A percentile compares a stretch with the other conserved stretches of the same genome.
Evolutionary conservation across 2,797 vertebrate genomes (phyloP).

Genomic region (Rallus crepitans): DNA sequence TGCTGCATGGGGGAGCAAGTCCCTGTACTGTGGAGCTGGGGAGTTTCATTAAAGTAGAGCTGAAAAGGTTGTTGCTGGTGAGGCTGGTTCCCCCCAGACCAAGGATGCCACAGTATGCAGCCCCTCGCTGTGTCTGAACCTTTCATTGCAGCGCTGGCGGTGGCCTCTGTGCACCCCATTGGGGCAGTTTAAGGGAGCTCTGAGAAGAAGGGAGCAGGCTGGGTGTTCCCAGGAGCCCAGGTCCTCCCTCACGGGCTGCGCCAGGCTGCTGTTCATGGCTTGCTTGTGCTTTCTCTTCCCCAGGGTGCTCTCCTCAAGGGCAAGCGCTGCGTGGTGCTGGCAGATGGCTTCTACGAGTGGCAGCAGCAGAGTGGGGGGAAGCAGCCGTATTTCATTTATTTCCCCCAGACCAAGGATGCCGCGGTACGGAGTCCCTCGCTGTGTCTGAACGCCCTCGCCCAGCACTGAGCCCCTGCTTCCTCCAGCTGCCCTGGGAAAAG

Average conservation of each 20-base stretch:
- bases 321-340: slow-evolving; percentile 93
- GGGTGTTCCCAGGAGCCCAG: background rate
- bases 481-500: background rate
- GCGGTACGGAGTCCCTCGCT: background rate
- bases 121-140: fast-evolving
- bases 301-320: slow-evolving; percentile 92
- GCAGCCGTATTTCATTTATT: slow-evolving; percentile 97
- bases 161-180: fast-evolving
- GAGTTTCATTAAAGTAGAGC: background rate
- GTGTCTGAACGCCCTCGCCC: background rate
- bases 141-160: too few species aligned
- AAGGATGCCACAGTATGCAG: slow-evolving; percentile 47
- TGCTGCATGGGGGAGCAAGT: background rate
- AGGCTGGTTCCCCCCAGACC: slow-evolving; percentile 76
- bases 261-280: background rate
- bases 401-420: slow-evolving; percentile 81
- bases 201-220: fast-evolving
- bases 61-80: background rate
- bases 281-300: background rate
- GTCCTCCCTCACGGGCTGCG: background rate
- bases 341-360: slow-evolving; percentile 98
- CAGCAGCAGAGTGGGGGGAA: slow-evolving; percentile 80
- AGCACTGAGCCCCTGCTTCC: background rate
- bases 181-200: background rate
- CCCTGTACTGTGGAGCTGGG: background rate